These are phyloP conservation scores for Capromys pilorides DNA, from an alignment of 2,797 vertebrate genomes.

Conservation along the genomic window DNA sequence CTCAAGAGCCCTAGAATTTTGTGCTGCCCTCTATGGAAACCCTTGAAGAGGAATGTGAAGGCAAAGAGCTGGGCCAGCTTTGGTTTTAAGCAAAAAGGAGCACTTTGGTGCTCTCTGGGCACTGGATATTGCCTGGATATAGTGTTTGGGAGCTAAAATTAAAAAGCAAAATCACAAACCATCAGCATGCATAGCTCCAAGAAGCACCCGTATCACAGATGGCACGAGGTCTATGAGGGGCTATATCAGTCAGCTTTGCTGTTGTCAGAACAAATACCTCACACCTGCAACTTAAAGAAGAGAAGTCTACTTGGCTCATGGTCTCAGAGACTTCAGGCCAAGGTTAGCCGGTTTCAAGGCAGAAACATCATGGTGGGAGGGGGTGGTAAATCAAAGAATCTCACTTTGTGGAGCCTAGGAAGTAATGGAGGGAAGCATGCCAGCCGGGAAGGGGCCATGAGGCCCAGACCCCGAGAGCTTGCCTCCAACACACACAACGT, in stretches of 20 bases:
- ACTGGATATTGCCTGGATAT: not conserved
- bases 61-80: not conserved
- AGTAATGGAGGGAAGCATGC: not conserved
- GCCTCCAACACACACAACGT: not conserved
- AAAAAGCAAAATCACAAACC: not conserved
- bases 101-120: not conserved
- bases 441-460: not conserved
- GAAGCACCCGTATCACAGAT: not conserved
- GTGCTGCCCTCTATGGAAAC: not conserved
- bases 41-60: not conserved
- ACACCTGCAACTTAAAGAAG: not conserved
- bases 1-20: not conserved
- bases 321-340: not conserved
- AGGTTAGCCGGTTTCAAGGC: not conserved
- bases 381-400: not conserved
- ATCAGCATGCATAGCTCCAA: not conserved
- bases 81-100: not conserved
- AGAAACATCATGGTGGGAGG: not conserved
- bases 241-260: not conserved
- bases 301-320: not conserved
- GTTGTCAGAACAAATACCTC: not conserved
- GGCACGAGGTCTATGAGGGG: not conserved
- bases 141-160: not conserved
- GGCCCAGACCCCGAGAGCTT: not conserved
- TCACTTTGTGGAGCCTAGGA: not conserved